Evolutionary conservation across 2,888 invertebrate species (phyloP).

Genomic region (Cerastoderma edule): DNA sequence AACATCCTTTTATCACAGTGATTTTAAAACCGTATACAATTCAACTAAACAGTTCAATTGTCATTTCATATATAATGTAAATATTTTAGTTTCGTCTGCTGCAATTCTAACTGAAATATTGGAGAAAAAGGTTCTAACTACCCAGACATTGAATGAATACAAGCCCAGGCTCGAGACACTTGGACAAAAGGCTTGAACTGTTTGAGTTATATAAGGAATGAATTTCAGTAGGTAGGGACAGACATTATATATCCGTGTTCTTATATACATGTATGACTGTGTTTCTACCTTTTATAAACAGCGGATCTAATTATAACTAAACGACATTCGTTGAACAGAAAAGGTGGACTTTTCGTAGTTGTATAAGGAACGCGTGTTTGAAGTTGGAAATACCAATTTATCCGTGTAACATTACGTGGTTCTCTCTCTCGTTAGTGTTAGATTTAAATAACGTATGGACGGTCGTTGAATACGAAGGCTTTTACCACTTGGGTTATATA

Average conservation of each 20-base stretch:
- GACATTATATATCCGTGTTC: no score
- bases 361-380: no score
- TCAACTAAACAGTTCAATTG: neutral
- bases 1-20: neutral
- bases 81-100: neutral
- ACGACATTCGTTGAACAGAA: no score
- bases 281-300: no score
- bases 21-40: neutral
- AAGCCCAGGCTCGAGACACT: no score
- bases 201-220: no score
- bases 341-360: no score
- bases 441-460: neutral
- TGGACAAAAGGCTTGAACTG: no score
- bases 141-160: neutral
- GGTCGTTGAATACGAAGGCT: neutral
- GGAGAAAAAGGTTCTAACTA: constrained; percentile 3
- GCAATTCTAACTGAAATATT: neutral
- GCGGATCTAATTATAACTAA: no score
- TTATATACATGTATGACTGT: no score
- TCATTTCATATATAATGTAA: neutral
- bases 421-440: neutral
- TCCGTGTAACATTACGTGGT: neutral
- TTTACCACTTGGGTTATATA: neutral
- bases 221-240: no score
- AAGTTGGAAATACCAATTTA: no score